Evolutionary conservation across 1,140 invertebrate species (phyloP), one percentile per base, ranked within the genome.

Genomic region (Halictus rubicundus): DNA sequence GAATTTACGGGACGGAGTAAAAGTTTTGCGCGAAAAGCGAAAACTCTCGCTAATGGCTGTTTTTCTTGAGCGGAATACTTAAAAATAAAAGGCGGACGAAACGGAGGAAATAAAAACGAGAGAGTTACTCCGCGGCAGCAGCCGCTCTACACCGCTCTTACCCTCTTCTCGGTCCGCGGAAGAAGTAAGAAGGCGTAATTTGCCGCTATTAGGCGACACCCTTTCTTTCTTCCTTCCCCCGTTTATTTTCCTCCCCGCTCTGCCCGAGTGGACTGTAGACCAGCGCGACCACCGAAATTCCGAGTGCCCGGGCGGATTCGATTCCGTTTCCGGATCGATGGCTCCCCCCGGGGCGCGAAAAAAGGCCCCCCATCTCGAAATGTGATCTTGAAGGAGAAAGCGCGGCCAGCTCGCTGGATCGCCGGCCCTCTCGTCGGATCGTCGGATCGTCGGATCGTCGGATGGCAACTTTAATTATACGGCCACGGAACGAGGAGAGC

Each of bases 41-140:
- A 91, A 93, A 93, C 92, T 92, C 91, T 91, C 85, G 90, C 92
- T 93, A 93, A 92, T 92, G 92, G 91, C 91, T 92, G 91, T 92
- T 92, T 93, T 93, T 91, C 92, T 92, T 93, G 86, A 90, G 83
- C 78, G 87, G 88, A 90, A 92, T 92, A 91, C 89, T 92, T 92
- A 91, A 91, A 90, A 92, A 90, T 90, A 77, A 71, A 78, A 78
- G 39, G 69, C 59, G 68, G 59, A 59, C 78, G 81, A 83, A 81
- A 87, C 80, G 80, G 66, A 81, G 87, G 88, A 90, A 91, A 92
- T 91, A 92, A 92, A 91, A 91, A 91, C 89, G 90, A 86, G 88
- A 90, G 90, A 91, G 88, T 90, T 90, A 88, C 81, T 81, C 82
- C 64, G 57, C 49, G 68, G 23, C 32, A 27, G 61, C 63, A 25